Evolutionary conservation across 2,797 vertebrate genomes (phyloP).

Genomic region (Thripadectes ignobilis): DNA sequence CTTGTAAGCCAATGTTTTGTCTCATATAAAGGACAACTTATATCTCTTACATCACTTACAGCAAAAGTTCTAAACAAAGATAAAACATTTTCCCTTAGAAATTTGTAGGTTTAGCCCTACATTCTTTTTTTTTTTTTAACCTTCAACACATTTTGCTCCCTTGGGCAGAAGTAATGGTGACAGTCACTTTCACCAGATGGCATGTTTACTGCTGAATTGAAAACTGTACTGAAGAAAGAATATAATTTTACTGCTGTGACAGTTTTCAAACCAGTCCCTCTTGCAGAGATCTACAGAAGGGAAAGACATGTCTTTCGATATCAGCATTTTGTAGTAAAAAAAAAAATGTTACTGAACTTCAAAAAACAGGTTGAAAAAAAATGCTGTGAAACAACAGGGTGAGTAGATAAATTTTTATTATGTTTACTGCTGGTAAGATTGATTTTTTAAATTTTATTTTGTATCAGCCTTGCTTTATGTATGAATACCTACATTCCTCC

Average conservation of each 20-base stretch:
- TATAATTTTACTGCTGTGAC: neutral
- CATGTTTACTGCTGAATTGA: constrained; percentile 1
- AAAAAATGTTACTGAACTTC: neutral
- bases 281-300: neutral
- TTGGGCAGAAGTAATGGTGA: constrained; percentile 15
- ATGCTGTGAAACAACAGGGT: neutral
- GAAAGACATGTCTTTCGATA: neutral
- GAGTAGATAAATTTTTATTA: neutral
- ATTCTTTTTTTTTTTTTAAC: neutral
- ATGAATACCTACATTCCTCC: neutral
- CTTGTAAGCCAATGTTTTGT: neutral
- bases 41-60: neutral
- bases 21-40: neutral
- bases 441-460: neutral
- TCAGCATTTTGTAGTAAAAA: neutral
- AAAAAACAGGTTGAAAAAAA: neutral
- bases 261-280: neutral
- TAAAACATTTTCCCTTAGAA: neutral
- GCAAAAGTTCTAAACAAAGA: neutral
- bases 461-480: neutral
- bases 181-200: constrained; percentile 27
- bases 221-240: neutral
- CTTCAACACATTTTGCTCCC: neutral
- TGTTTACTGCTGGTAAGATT: neutral
- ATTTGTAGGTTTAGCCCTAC: neutral